Base-by-base conservation (phyloP, 2,888 invertebrate genomes). In the Acleris sparsana region DNA sequence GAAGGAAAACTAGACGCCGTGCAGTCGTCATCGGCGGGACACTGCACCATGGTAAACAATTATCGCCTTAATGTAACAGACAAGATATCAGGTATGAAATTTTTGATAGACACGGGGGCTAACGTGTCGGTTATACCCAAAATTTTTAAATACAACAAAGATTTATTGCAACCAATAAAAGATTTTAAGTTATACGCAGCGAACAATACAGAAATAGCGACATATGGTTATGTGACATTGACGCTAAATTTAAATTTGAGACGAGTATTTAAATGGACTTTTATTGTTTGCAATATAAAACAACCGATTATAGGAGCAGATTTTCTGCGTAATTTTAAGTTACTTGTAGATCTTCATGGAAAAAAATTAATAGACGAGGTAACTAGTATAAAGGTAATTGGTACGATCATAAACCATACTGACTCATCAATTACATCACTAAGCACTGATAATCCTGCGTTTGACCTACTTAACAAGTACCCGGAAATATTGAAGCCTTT, bases 401-500 rank as follows among this genome's bases (percentile, higher is more conserved):
- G 29, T 29, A 29, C 29, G 29, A 29, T 29, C 29, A 29, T 29
- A 29, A 29, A 29, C 29, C 29, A 29, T 29, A 6, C 6, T 29
- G 20, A 18, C 17, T 11, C 51, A 11, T 18, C 18, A 18, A 20
- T 51, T 18, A 20, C 11, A 9, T 17, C 18, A 17, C 11, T 51
- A 18, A 51, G 17, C 20, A 17, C 16, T 11, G 51, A 20, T 51
- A 69, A 55, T 5, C 56, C 62, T 20, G 20, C 20, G 20, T 20
- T 20, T 20, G 20, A 20, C 20, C 20, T 44, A 62, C 43, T 71
- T 29, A 55, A 63, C n/a, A 20, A 25, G 33, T 70, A 63, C 58
- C 70, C 69, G 5, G 65, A 69, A 53, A 70, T 68, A 16, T 64
- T 62, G 6, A 70, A 69, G 46, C 67, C 69, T 7, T n/a, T 59